A percentile compares a stretch with the other conserved stretches of the same genome.
These are phyloP conservation scores for Coelopa pilipes DNA, from an alignment of 2,888 invertebrate genomes.

Conservation along the genomic window DNA sequence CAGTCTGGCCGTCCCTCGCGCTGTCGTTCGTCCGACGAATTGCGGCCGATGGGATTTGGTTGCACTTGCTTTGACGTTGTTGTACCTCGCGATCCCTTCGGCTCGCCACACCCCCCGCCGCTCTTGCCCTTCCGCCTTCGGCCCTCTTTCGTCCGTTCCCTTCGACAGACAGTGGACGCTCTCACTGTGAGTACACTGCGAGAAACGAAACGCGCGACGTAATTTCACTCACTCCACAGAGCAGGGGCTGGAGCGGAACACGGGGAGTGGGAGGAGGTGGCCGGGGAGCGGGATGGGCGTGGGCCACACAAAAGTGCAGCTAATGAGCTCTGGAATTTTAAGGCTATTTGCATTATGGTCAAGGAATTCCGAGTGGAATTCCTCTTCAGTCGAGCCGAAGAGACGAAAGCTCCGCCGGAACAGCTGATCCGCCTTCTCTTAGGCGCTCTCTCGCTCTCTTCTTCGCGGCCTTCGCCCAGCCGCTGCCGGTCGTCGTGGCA, in stretches of 20 bases:
- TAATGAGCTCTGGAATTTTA: slow-evolving; percentile 21
- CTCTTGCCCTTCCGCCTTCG: no score
- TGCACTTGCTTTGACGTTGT: no score
- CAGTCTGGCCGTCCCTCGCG: background rate
- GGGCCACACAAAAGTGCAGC: slow-evolving; percentile 4
- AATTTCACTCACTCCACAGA: background rate
- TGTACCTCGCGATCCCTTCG: no score
- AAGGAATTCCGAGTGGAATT: slow-evolving; percentile 10
- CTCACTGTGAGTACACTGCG: slow-evolving; percentile 21
- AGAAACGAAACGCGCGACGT: background rate
- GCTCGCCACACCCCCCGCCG: no score
- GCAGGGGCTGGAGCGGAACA: background rate
- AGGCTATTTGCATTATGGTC: slow-evolving; percentile 6
- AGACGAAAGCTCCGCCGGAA: no score
- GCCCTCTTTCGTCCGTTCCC: no score
- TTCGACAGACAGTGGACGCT: no score
- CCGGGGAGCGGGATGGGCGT: background rate
- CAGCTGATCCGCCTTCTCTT: no score
- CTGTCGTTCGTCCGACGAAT: background rate
- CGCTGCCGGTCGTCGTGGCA: no score
- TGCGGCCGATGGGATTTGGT: slow-evolving; percentile 18
- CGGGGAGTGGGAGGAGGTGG: background rate
- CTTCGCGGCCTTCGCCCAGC: background rate
- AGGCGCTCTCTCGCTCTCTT: background rate
- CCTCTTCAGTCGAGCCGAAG: background rate